These are phyloP conservation scores for Alviniconcha marisindica DNA, from an alignment of 1,140 invertebrate species.

Conservation along the genomic window DNA sequence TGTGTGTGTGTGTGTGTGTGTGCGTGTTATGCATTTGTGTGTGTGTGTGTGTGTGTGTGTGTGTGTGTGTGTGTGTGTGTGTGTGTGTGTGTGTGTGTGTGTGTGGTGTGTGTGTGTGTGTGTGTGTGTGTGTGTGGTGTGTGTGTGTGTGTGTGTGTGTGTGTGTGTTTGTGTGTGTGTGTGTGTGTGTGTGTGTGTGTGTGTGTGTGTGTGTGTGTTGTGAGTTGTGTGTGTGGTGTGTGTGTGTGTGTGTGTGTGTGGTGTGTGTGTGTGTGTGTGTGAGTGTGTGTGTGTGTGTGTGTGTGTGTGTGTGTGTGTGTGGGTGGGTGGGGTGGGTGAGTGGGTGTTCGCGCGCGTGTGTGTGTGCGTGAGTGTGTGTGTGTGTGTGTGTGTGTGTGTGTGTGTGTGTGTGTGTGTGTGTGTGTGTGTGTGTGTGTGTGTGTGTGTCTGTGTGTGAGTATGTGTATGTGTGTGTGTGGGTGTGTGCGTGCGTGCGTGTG, in stretches of 20 bases:
- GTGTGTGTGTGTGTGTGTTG: slow-evolving; percentile 13
- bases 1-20: slow-evolving; percentile 9
- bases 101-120: slow-evolving; percentile 2
- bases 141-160: slow-evolving; percentile 29
- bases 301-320: slow-evolving; percentile 37
- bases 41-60: not conserved
- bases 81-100: slow-evolving; percentile 10
- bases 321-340: not conserved
- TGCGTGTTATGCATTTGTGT: not conserved
- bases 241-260: not conserved
- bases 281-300: slow-evolving; percentile 31
- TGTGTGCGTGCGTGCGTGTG: slow-evolving; percentile 1
- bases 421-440: not conserved
- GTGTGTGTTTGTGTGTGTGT: slow-evolving; percentile 25
- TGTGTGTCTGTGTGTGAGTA: not conserved
- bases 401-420: slow-evolving; percentile 7
- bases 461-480: not conserved
- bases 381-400: slow-evolving; percentile 28
- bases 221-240: not conserved
- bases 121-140: not conserved
- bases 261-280: slow-evolving; percentile 30
- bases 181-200: slow-evolving; percentile 37
- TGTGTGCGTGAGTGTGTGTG: slow-evolving; percentile 28
- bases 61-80: not conserved
- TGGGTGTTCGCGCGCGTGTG: slow-evolving; percentile 9